Conservation (phyloP, 2,888 invertebrate species). For the Dinocampus coccinellae region DNA sequence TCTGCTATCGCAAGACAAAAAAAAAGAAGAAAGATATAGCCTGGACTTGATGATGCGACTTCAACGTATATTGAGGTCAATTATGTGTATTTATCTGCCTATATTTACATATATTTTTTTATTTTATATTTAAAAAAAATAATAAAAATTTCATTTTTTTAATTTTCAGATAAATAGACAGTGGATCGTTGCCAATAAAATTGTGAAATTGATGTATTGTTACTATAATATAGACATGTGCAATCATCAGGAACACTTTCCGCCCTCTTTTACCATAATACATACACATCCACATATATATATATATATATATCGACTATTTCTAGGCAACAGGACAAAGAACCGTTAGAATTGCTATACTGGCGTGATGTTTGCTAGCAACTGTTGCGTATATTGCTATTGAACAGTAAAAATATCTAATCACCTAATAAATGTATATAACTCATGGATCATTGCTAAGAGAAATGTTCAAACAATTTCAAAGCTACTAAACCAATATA, state of each 20-base stretch:
- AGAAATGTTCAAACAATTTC: background rate
- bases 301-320: background rate
- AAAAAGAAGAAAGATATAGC: background rate
- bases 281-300: background rate
- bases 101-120: background rate
- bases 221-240: background rate
- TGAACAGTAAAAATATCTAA: conserved; percentile 43
- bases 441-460: background rate
- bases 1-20: background rate
- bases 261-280: background rate
- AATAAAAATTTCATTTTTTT: too few species aligned
- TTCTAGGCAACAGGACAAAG: conserved; percentile 48
- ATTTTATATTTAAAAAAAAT: too few species aligned
- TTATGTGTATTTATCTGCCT: background rate
- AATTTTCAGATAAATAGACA: too few species aligned
- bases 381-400: conserved; percentile 29
- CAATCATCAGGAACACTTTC: background rate
- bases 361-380: conserved; percentile 58
- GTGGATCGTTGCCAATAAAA: background rate
- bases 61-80: conserved; percentile 33
- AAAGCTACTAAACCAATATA: background rate
- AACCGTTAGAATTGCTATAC: conserved; percentile 62
- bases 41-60: conserved; percentile 16
- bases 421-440: conserved; percentile 63
- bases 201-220: background rate